A percentile compares a stretch with the other conserved stretches of the same genome.
Evolutionary conservation across 37 sponge, comb jelly and placozoan species (phyloP).

Genomic region (Oopsacas minuta): DNA sequence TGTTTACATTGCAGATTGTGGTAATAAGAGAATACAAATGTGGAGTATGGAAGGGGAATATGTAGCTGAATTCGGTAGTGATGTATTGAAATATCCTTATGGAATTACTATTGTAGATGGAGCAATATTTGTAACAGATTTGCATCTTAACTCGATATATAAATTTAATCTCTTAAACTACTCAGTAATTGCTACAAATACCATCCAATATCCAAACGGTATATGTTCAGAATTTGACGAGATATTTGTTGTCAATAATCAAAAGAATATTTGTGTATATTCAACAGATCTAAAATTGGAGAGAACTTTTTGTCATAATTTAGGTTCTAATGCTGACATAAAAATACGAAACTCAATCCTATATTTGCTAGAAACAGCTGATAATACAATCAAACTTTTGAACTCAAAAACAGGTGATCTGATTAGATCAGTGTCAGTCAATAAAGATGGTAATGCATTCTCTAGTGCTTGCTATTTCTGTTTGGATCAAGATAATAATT

Average conservation of each 20-base stretch:
- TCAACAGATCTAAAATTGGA: neutral
- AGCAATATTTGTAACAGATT: neutral
- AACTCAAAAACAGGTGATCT: neutral
- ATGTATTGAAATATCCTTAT: neutral
- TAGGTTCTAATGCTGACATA: neutral
- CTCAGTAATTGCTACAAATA: neutral
- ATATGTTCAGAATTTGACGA: neutral
- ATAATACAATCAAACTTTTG: neutral
- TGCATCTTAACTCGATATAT: neutral
- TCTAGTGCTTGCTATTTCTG: neutral
- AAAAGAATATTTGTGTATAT: neutral
- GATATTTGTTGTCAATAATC: neutral
- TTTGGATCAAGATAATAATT: neutral
- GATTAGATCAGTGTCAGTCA: neutral
- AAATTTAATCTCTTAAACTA: neutral
- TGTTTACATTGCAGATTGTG: neutral
- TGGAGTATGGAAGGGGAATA: neutral
- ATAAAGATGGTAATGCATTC: neutral
- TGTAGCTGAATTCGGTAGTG: neutral
- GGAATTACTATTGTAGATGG: neutral
- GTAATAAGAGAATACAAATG: neutral
- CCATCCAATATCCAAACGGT: too few relatives aligned
- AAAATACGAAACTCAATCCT: neutral
- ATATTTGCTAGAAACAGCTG: neutral
- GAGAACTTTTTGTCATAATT: neutral